A percentile compares a stretch with the other conserved stretches of the same genome.
These are phyloP conservation scores for Melanotaenia pygmaea DNA, from an alignment of 2,797 vertebrate species.

Conservation along the genomic window DNA sequence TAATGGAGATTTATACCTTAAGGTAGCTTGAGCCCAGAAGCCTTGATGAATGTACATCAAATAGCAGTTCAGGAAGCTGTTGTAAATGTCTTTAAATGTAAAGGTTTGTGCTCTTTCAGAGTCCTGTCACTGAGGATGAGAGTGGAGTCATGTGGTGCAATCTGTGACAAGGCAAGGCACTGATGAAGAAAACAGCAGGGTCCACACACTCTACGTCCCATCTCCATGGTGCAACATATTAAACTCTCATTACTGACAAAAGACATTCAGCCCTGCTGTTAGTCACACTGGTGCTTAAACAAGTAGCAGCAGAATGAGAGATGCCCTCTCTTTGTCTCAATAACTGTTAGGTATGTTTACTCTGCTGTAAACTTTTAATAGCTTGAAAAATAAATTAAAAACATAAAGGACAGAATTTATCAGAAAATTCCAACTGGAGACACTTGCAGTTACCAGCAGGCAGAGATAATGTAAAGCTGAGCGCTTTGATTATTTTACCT, in stretches of 20 bases:
- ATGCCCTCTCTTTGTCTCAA: slow-evolving; percentile 65
- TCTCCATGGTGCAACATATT: slow-evolving; percentile 83
- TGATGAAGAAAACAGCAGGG: slow-evolving; percentile 78
- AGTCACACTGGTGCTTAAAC: slow-evolving; percentile 72
- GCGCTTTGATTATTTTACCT: slow-evolving; percentile 20
- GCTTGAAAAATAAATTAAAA: slow-evolving; percentile 20
- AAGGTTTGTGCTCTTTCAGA: slow-evolving; percentile 58
- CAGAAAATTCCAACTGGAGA: slow-evolving; percentile 24
- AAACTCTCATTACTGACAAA: slow-evolving; percentile 85
- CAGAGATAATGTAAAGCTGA: slow-evolving; percentile 23
- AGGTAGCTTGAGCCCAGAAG: slow-evolving; percentile 27
- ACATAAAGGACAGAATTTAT: slow-evolving; percentile 19
- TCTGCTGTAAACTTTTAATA: slow-evolving; percentile 28
- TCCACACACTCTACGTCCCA: slow-evolving; percentile 74
- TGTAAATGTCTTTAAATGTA: slow-evolving; percentile 39
- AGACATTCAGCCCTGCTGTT: slow-evolving; percentile 79
- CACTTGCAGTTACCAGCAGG: slow-evolving; percentile 29
- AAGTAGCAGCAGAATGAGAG: slow-evolving; percentile 71
- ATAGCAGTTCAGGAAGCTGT: slow-evolving; percentile 26
- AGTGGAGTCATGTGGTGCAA: slow-evolving; percentile 64
- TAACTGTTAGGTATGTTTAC: slow-evolving; percentile 54
- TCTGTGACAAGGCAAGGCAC: slow-evolving; percentile 70
- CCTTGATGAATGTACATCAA: slow-evolving; percentile 50
- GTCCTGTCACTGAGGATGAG: slow-evolving; percentile 57
- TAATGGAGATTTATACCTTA: slow-evolving; percentile 58